A percentile compares a stretch with the other conserved stretches of the same genome.
These are phyloP conservation scores for Mycteria americana DNA, from an alignment of 2,797 vertebrate species.

Conservation along the genomic window DNA sequence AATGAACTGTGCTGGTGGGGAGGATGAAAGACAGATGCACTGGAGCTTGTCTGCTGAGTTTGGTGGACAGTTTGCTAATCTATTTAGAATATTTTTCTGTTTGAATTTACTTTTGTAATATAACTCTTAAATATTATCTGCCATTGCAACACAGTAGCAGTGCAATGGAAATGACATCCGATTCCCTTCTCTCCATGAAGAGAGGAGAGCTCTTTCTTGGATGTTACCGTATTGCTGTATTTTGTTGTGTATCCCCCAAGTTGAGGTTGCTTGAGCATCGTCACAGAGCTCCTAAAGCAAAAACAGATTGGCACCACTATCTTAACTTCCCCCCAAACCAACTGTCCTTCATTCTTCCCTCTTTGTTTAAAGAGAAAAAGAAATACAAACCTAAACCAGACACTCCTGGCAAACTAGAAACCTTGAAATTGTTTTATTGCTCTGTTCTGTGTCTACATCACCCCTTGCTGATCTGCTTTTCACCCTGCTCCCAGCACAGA, in stretches of 20 bases:
- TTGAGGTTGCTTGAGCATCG: not conserved
- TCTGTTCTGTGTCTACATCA: not conserved
- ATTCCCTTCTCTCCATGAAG: not conserved
- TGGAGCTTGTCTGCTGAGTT: not conserved
- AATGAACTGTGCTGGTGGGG: fast-evolving
- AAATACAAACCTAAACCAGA: not conserved
- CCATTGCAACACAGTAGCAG: too few relatives aligned
- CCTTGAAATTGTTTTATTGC: not conserved
- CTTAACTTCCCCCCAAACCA: not conserved
- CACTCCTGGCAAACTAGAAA: not conserved
- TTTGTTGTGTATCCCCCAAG: not conserved
- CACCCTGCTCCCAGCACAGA: not conserved
- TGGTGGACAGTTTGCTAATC: not conserved
- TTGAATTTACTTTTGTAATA: not conserved
- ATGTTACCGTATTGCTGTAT: too few relatives aligned
- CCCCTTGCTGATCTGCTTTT: not conserved
- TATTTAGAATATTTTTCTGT: not conserved
- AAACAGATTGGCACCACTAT: not conserved
- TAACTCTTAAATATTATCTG: not conserved
- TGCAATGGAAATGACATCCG: not conserved
- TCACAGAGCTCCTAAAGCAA: not conserved
- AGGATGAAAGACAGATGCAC: not conserved
- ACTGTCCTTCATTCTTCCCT: not conserved
- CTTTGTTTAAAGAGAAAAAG: not conserved
- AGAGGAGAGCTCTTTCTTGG: not conserved